Evolutionary conservation across 1,140 invertebrate species (phyloP), one percentile per base, ranked within the genome.

Genomic region (Heterodera schachtii): DNA sequence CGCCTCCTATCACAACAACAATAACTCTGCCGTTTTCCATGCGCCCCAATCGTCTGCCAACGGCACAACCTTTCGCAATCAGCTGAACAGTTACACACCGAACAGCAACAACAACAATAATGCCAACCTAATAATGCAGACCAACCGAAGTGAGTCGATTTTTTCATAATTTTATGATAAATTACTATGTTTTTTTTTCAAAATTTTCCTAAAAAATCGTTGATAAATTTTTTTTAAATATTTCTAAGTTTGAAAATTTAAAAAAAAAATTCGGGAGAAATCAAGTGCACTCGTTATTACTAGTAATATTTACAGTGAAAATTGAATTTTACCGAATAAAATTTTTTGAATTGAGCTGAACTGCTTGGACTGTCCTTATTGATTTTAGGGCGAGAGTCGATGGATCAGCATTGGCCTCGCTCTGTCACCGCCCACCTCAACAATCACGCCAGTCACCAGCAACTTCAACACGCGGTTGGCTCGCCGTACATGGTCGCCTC

Each of bases 371-470:
- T 31, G 31, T 31, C 31, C 31, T 31, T 31, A 31, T 31, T 31
- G 0, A 13, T 70, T 71, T 71, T 71, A 71, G 69, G 69, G 43
- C 69, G 69, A 8, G 69, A 71, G 31, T 71, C 69, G 69, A 41
- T 46, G 8, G 69, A 71, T 46, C 69, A 71, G 7, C 9, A 41
- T n/a, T 71, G 69, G 69, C 31, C 21, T 19, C 69, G 69, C 19
- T 19, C 57, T 13, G 57, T 19, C 11, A 19, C 0, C 16, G 57
- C 57, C 11, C 16, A n/a, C 57, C 57, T 19, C 57, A 11, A 64
- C 57, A 11, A 13, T 5, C 57, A 16, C 57, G 13, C 11, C 57
- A 13, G 4, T n/a, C 57, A 64, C 5, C 57, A 64, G 3, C 57
- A 64, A 16, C 69, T 43, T 31, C 31, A 31, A 31, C 31, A 31